These are phyloP conservation scores for Pica pica DNA, from an alignment of 2,113 vertebrate genomes.

Conservation along the genomic window DNA sequence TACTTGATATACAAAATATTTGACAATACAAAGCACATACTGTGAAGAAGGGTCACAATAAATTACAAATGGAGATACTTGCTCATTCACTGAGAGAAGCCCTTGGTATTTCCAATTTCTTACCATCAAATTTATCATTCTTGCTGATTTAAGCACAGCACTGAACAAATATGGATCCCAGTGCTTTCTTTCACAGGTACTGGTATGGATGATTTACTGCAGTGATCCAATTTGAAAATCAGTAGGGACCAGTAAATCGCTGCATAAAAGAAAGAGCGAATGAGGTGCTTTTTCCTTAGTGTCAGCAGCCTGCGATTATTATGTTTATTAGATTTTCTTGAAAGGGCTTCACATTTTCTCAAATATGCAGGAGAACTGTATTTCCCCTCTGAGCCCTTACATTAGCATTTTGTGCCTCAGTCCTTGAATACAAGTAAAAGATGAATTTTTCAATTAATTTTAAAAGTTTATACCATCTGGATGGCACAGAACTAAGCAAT, in stretches of 20 bases:
- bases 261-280: constrained; percentile 77
- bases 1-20: constrained; percentile 73
- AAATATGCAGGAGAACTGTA: constrained; percentile 79
- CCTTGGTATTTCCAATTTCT: constrained; percentile 80
- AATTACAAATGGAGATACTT: constrained; percentile 74
- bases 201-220: constrained; percentile 77
- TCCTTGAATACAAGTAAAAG: constrained; percentile 69
- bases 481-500: constrained; percentile 44
- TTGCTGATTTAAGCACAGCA: constrained; percentile 85
- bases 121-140: constrained; percentile 79
- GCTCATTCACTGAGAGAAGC: constrained; percentile 70
- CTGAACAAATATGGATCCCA: constrained; percentile 78
- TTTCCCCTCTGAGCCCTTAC: constrained; percentile 75
- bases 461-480: constrained; percentile 67
- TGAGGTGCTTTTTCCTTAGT: constrained; percentile 80
- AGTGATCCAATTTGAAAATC: constrained; percentile 84
- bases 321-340: constrained; percentile 84
- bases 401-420: constrained; percentile 80
- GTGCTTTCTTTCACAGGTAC: constrained; percentile 76
- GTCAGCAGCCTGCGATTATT: constrained; percentile 83
- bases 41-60: constrained; percentile 69
- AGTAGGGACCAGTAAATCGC: constrained; percentile 78
- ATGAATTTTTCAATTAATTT: constrained; percentile 81
- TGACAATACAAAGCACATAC: constrained; percentile 70
- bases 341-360: constrained; percentile 82